Evolutionary conservation across 2,113 vertebrate species (phyloP).

Genomic region (Capreolus pygargus): DNA sequence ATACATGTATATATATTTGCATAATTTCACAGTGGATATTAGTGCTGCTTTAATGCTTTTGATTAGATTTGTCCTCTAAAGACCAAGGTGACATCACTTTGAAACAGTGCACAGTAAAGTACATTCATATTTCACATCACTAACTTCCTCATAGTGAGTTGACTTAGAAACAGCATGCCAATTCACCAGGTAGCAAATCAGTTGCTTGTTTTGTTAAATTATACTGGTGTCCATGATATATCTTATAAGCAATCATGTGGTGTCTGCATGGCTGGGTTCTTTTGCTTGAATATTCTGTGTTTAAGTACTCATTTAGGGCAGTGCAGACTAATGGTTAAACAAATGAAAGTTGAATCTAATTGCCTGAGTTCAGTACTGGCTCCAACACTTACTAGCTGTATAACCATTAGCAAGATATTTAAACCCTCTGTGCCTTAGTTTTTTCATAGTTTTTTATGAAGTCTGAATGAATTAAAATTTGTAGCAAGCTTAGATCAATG

Average conservation of each 20-base stretch:
- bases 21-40: neutral
- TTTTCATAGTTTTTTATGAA: neutral
- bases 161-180: neutral
- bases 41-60: neutral
- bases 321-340: neutral
- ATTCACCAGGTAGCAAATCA: neutral
- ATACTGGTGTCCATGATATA: too few relatives aligned
- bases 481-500: neutral
- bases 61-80: neutral
- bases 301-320: neutral
- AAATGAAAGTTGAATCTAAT: neutral
- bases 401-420: neutral
- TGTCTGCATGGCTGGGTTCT: accelerated
- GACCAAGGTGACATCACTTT: neutral
- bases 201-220: neutral
- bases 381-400: neutral
- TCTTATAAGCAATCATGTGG: neutral
- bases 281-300: neutral
- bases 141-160: neutral
- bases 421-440: neutral
- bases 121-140: neutral
- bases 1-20: neutral
- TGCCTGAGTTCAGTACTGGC: neutral
- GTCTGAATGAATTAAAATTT: neutral
- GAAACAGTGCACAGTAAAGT: neutral